Evolutionary conservation across 2,888 invertebrate species (phyloP), one percentile per base, ranked within the genome.

Genomic region (Patella ulyssiponensis): DNA sequence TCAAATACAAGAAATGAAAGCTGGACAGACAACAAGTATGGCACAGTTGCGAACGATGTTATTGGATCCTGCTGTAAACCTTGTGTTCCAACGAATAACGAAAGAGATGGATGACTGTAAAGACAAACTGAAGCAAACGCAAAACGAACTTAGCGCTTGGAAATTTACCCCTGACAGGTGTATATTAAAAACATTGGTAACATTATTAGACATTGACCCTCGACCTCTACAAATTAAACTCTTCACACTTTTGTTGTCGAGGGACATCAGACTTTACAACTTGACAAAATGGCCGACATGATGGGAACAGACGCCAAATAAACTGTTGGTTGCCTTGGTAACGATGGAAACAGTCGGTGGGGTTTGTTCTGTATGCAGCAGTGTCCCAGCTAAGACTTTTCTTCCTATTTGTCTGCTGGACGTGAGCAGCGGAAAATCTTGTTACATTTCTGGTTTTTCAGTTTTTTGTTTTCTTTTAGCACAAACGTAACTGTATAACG

Each of bases 101-200:
- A 95, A 96, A 91, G 98, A 99, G 92, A 93, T 98, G 82, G 95
- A 96, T 79, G 94, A 96, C 74, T 96, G 96, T 27, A 96, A 96
- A 91, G 95, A 96, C 76, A 96, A 96, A 91, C 93, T 98, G 84
- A 98, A 98, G 91, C 98, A 98, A 92, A 98, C 98, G 23, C 98
- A 98, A 92, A 98, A 97, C 92, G 99, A 99, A 93, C 93, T 99
- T 71, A 96, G 97, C 77, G 98, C 99, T 3, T 99, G 98, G 98
- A 99, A 99, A 93, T 99, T 99, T 92, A 98, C 98, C 17, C 98
- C 98, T n/a, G 99, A 99, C 92, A 98, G 94, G 94, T 94, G 90
- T 87, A 82, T 87, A 87, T 87, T 81, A 76, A 82, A 77, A 72
- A 71, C 80, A 78, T 71, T 78, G 82, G 81, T 87, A 85, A 86